These are phyloP conservation scores for Cichlasoma orientale DNA, from an alignment of 2,797 vertebrate species.

Conservation along the genomic window DNA sequence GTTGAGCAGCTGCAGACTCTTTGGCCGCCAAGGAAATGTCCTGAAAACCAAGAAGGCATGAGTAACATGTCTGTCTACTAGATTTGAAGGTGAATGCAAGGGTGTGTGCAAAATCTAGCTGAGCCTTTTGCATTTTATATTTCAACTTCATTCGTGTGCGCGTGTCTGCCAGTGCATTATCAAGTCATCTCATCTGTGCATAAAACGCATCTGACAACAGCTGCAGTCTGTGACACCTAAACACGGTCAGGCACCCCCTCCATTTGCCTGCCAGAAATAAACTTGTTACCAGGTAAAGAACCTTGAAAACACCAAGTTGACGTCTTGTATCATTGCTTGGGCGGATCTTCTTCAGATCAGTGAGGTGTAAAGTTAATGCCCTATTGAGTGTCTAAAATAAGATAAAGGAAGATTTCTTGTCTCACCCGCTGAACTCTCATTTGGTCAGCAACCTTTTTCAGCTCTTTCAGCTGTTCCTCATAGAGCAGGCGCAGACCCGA, in stretches of 20 bases:
- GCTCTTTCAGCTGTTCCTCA: conserved; percentile 77
- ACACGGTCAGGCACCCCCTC: conserved; percentile 48
- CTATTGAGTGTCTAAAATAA: conserved; percentile 22
- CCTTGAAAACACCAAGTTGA: conserved; percentile 78
- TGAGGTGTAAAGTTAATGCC: conserved; percentile 52
- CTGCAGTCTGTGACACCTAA: conserved; percentile 61
- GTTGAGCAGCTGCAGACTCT: conserved; percentile 74
- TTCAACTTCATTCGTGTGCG: conserved; percentile 16
- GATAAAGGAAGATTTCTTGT: not conserved
- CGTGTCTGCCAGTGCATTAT: conserved; percentile 38
- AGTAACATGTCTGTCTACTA: conserved; percentile 41
- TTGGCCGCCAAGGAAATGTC: conserved; percentile 78
- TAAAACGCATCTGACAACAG: conserved; percentile 59
- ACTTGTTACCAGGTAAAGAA: conserved; percentile 70
- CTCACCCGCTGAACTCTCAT: conserved; percentile 77
- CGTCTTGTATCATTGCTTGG: conserved; percentile 60
- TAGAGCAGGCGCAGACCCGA: conserved; percentile 73
- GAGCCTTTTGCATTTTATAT: conserved; percentile 24
- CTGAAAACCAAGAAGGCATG: conserved; percentile 72
- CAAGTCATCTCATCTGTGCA: conserved; percentile 58
- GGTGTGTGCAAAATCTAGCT: conserved; percentile 46
- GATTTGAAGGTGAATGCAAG: conserved; percentile 49
- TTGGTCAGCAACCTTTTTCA: conserved; percentile 76
- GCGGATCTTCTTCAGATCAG: conserved; percentile 41
- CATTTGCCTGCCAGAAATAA: conserved; percentile 69